Base-by-base conservation (phyloP, 1,140 invertebrate genomes). In the Atta texana region DNA sequence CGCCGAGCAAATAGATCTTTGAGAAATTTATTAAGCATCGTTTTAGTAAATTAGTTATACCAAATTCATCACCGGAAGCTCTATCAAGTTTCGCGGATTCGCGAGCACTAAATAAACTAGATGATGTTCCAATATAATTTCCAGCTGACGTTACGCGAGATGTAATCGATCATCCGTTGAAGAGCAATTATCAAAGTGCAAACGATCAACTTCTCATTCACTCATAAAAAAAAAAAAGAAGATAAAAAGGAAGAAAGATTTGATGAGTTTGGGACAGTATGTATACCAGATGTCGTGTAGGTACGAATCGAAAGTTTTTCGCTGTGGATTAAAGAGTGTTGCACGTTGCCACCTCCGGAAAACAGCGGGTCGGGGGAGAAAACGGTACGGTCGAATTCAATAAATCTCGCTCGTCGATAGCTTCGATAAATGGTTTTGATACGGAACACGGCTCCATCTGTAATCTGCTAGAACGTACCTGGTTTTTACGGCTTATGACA, bases 361-460 rank as follows among this genome's bases (percentile, higher is more conserved):
- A 81, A 76, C 10, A 12, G 51, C 16, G 66, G 21, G 21, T 14
- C 49, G 14, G 14, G 49, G 14, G 49, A 51, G 49, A 76, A 64
- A 39, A 8, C 84, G 49, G 53, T 72, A 77, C 64, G 64, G 82
- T 64, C 77, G 85, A 55, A 89, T 86, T 87, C 89, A 89, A 91
- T 92, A 90, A 92, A 92, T 92, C 89, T 88, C 71, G 78, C 55
- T 71, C 87, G 86, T 51, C 87, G 89, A 90, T 92, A 89, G 77
- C 75, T 75, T 86, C 91, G 92, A 88, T 86, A 86, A 88, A 87
- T 78, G 84, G 74, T 88, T 88, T 80, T 64, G 82, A 88, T 87
- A 87, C 78, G 80, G 66, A 63, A 81, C 81, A 59, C 75, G 85
- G 80, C 69, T 88, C 84, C 34, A 81, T 59, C 59, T 24, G 74